phyloP scores from a whole-genome alignment of 2,888 invertebrate species.

The Therioaphis trifolii region DNA sequence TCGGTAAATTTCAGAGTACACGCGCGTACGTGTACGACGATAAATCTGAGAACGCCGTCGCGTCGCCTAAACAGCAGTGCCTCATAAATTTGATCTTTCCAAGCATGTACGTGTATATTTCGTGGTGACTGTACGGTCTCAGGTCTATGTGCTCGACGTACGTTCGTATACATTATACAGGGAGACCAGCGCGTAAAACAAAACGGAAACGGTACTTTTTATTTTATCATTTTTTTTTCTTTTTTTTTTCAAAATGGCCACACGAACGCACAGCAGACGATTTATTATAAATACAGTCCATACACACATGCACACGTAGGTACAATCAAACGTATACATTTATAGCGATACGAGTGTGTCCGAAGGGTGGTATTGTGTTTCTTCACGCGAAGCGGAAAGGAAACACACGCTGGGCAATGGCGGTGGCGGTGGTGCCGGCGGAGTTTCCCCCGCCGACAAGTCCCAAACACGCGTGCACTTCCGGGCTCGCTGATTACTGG shows the following conservation, averaged over 20 bases:
- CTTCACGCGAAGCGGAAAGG: conserved; percentile 57
- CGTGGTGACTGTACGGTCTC: not conserved
- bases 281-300: not conserved
- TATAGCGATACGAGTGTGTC: not conserved
- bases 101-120: conserved; percentile 7
- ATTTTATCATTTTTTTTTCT: not conserved
- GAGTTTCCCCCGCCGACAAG: conserved; percentile 32
- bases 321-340: too few species aligned
- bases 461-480: conserved; percentile 45
- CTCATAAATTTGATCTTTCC: conserved; percentile 39
- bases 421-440: not conserved
- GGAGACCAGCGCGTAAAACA: not conserved
- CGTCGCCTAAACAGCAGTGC: conserved; percentile 19
- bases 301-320: too few species aligned
- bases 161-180: not conserved
- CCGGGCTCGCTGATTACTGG: conserved; percentile 50
- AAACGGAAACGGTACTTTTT: conserved; percentile 21
- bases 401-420: conserved; percentile 51
- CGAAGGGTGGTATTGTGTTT: conserved; percentile 48
- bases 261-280: not conserved
- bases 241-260: conserved; percentile 47
- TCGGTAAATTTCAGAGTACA: conserved; percentile 48
- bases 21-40: not conserved
- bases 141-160: not conserved
- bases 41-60: conserved; percentile 32